These are phyloP conservation scores for Dissostichus mawsoni DNA, from an alignment of 2,113 vertebrate species.

Conservation along the genomic window DNA sequence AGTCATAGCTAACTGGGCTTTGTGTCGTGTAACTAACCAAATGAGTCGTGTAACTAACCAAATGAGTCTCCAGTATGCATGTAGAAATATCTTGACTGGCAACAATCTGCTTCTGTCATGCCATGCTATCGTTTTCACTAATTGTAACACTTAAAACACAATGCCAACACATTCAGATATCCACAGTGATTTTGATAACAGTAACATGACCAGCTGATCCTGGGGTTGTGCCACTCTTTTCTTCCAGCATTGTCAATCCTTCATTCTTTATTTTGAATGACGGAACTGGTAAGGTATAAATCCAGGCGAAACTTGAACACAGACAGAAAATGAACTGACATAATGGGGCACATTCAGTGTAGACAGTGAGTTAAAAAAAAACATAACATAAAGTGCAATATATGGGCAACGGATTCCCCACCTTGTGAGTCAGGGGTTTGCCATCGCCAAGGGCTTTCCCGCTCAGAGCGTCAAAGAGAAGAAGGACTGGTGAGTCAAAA, in stretches of 20 bases:
- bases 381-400: neutral
- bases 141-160: neutral
- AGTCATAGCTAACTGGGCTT: neutral
- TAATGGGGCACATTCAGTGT: neutral
- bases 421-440: constrained; percentile 93
- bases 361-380: neutral
- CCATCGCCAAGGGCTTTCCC: constrained; percentile 93
- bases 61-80: neutral
- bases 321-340: neutral
- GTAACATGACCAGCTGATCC: neutral
- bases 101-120: neutral
- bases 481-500: constrained; percentile 85
- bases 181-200: neutral
- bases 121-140: neutral
- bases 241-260: neutral
- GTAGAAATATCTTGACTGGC: neutral
- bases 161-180: neutral
- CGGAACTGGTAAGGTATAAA: too few species aligned
- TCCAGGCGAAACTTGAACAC: too few species aligned
- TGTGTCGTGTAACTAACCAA: neutral
- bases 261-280: neutral
- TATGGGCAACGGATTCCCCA: constrained; percentile 63
- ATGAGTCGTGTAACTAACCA: neutral
- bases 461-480: constrained; percentile 92
- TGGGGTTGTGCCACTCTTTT: neutral